These are phyloP conservation scores for Plebejus anna DNA, from an alignment of 2,888 invertebrate genomes.

Conservation along the genomic window DNA sequence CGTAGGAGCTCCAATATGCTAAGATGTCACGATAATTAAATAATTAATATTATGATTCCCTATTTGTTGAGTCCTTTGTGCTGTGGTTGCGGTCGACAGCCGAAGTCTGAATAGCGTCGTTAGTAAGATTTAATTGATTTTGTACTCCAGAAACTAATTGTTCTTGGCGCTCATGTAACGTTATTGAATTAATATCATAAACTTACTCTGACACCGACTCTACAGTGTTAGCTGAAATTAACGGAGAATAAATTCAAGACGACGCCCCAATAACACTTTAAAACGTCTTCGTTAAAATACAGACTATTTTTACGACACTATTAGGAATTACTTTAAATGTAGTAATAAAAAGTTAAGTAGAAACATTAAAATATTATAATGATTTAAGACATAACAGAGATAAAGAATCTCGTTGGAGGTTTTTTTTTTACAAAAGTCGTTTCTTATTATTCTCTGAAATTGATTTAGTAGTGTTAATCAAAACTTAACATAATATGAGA, in stretches of 20 bases:
- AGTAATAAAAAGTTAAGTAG: background rate
- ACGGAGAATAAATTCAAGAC: background rate
- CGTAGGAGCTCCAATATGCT: background rate
- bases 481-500: slow-evolving; percentile 45
- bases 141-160: slow-evolving; percentile 74
- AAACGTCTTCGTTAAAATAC: background rate
- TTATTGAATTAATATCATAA: slow-evolving; percentile 64
- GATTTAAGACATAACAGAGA: background rate
- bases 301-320: background rate
- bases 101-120: slow-evolving; percentile 44
- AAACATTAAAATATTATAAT: background rate
- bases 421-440: too few species aligned
- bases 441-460: background rate
- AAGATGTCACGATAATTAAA: slow-evolving; percentile 16
- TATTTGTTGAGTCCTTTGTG: slow-evolving; percentile 53
- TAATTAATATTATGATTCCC: slow-evolving; percentile 32
- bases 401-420: too few species aligned
- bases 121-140: slow-evolving; percentile 75
- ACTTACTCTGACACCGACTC: slow-evolving; percentile 31
- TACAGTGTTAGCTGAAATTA: background rate
- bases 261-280: background rate
- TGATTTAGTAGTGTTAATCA: background rate
- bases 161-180: slow-evolving; percentile 71
- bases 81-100: slow-evolving; percentile 57
- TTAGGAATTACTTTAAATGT: background rate